Evolutionary conservation across 2,113 vertebrate species (phyloP).

Genomic region (Stomatorhinus ivindoensis): DNA sequence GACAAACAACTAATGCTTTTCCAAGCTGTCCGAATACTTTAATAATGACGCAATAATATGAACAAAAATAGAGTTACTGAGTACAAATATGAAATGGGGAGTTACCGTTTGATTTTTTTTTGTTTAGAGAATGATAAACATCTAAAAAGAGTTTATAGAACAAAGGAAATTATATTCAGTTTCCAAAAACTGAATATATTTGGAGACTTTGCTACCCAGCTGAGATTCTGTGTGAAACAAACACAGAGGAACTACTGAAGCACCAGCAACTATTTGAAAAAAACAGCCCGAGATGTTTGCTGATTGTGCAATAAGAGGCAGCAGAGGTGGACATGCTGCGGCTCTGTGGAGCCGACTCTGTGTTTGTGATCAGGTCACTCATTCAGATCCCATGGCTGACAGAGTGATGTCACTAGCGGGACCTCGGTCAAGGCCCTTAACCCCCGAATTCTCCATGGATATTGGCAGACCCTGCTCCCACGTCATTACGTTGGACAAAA

Average conservation of each 20-base stretch:
- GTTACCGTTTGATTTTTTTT: background rate
- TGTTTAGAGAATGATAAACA: background rate
- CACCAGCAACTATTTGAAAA: conserved; percentile 67
- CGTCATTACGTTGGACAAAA: background rate
- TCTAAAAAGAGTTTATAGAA: background rate
- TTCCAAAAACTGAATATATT: conserved; percentile 3
- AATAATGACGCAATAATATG: background rate
- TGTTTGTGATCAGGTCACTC: background rate
- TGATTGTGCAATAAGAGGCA: background rate
- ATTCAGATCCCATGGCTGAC: background rate
- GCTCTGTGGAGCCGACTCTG: background rate
- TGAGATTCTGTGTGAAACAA: conserved; percentile 67
- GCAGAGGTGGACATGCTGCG: background rate
- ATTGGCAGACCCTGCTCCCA: background rate
- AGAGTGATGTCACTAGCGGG: background rate
- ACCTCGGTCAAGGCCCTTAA: background rate
- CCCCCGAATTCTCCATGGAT: background rate
- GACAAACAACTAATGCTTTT: background rate
- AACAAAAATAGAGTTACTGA: background rate
- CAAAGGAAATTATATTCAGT: background rate
- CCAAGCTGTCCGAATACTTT: background rate
- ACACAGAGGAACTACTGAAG: conserved; percentile 59
- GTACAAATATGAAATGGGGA: background rate
- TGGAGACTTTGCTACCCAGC: conserved; percentile 8
- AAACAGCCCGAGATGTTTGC: conserved; percentile 50